phyloP scores from a whole-genome alignment of 1,140 invertebrate genomes.

The Himalopsyche phryganea region DNA sequence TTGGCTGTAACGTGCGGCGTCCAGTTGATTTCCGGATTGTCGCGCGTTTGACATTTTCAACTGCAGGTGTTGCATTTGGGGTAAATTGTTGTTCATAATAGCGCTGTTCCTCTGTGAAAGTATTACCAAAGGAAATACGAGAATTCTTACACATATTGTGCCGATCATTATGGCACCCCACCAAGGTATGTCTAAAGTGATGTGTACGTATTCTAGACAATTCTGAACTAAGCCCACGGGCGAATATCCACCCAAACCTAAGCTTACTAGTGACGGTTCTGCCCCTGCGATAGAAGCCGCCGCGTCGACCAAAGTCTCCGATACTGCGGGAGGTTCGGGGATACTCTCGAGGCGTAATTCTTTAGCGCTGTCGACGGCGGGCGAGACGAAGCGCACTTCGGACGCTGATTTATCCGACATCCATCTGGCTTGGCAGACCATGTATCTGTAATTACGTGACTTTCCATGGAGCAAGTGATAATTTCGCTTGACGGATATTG shows the following conservation, averaged over 20 bases:
- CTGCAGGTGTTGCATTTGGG: constrained; percentile 75
- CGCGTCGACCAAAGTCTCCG: neutral
- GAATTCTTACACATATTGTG: constrained; percentile 68
- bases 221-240: constrained; percentile 79
- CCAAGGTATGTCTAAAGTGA: constrained; percentile 78
- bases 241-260: constrained; percentile 75
- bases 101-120: constrained; percentile 72
- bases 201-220: constrained; percentile 77
- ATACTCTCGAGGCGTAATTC: neutral
- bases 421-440: neutral
- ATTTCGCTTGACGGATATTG: constrained; percentile 1
- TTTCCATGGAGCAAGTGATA: constrained; percentile 14
- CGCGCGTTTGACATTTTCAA: constrained; percentile 79
- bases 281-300: constrained; percentile 38
- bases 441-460: constrained; percentile 7
- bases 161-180: constrained; percentile 79
- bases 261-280: constrained; percentile 71
- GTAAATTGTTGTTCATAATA: constrained; percentile 76
- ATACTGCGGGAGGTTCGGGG: constrained; percentile 4
- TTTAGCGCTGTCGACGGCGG: neutral
- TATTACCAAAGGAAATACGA: constrained; percentile 82
- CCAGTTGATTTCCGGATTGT: constrained; percentile 72
- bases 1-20: constrained; percentile 66
- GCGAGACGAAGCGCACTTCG: neutral
- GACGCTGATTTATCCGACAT: neutral